Evolutionary conservation across 2,113 vertebrate species (phyloP).

Genomic region (Oncorhynchus masou): DNA sequence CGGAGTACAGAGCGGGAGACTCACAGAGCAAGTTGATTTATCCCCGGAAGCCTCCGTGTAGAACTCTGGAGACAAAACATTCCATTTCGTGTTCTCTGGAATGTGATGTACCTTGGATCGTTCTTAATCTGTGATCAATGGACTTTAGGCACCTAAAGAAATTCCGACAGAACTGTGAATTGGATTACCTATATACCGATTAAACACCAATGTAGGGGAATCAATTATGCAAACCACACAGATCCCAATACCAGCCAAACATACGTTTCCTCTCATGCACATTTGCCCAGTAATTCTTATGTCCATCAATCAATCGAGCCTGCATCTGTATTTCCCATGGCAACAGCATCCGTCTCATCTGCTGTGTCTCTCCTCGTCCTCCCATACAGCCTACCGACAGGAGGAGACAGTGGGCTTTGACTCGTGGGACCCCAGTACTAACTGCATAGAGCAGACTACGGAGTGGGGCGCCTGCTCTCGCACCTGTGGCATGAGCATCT

Average conservation of each 20-base stretch:
- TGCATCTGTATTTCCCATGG: background rate
- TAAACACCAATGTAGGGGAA: no score
- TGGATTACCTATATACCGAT: no score
- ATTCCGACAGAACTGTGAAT: background rate
- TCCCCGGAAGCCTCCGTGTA: background rate
- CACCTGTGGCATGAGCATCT: constrained; percentile 86
- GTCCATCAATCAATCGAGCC: background rate
- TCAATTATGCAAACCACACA: background rate
- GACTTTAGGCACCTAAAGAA: background rate
- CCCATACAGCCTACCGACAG: constrained; percentile 81
- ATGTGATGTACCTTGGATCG: background rate
- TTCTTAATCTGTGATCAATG: background rate
- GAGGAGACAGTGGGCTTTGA: constrained; percentile 82
- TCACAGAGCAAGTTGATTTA: background rate
- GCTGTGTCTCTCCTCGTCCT: background rate
- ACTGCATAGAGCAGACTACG: constrained; percentile 93
- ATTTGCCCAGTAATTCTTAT: background rate
- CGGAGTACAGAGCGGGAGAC: background rate
- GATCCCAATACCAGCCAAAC: background rate
- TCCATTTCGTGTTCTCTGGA: background rate
- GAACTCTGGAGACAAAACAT: background rate
- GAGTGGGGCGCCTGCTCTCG: constrained; percentile 93
- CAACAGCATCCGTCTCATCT: constrained; percentile 2
- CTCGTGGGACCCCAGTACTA: constrained; percentile 77
- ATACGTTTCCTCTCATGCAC: background rate